Conservation (phyloP, 2,113 vertebrate genomes). For the Nothobranchius furzeri region DNA sequence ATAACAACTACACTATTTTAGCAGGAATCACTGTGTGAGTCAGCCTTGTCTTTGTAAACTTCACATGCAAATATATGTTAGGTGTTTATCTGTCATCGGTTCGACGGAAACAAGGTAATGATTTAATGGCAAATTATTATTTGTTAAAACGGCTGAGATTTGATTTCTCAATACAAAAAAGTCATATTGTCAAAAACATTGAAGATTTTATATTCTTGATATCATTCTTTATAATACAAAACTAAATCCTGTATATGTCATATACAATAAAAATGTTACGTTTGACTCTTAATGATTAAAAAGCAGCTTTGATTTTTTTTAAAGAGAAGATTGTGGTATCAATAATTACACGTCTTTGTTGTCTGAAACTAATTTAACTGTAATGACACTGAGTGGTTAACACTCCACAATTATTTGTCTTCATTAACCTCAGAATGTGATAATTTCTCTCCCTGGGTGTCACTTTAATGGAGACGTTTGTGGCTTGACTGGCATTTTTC, state of each 20-base stretch:
- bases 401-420: constrained; percentile 67
- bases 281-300: no score
- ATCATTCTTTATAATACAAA: no score
- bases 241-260: no score
- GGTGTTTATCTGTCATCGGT: background rate
- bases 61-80: background rate
- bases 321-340: constrained; percentile 14
- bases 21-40: background rate
- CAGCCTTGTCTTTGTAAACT: background rate
- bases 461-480: constrained; percentile 68
- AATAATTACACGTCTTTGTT: constrained; percentile 40
- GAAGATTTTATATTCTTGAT: no score
- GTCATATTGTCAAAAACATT: no score
- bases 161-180: background rate
- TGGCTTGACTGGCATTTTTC: constrained; percentile 52
- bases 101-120: no score
- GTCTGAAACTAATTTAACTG: constrained; percentile 55
- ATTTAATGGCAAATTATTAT: no score
- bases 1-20: background rate
- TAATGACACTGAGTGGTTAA: constrained; percentile 56
- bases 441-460: constrained; percentile 65
- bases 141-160: no score
- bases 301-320: no score
- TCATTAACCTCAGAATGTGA: constrained; percentile 63
- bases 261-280: no score